These are phyloP conservation scores for Phengaris alcon DNA, from an alignment of 2,888 invertebrate genomes.

Conservation along the genomic window DNA sequence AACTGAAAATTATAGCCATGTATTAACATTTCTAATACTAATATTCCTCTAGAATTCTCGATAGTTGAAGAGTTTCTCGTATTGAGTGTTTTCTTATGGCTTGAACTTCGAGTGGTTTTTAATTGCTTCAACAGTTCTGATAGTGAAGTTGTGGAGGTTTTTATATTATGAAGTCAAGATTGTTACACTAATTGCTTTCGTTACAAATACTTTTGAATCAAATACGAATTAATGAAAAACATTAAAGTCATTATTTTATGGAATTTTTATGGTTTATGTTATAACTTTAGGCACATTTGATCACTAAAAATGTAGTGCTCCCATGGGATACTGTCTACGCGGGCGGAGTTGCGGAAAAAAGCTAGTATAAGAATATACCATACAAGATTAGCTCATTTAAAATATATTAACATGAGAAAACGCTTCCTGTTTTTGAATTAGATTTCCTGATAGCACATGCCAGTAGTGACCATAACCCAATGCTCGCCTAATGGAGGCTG, in stretches of 20 bases:
- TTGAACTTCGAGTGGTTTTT: slow-evolving; percentile 28
- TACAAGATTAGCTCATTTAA: too few relatives aligned
- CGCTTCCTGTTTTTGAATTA: too few relatives aligned
- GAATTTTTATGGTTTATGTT: not conserved
- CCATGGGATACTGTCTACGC: too few relatives aligned
- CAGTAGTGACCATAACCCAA: slow-evolving; percentile 18
- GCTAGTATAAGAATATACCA: too few relatives aligned
- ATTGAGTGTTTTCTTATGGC: slow-evolving; percentile 21
- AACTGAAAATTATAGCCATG: too few relatives aligned
- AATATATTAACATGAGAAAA: too few relatives aligned
- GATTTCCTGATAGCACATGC: too few relatives aligned
- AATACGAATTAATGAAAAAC: not conserved
- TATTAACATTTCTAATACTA: not conserved
- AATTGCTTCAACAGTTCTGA: slow-evolving; percentile 27
- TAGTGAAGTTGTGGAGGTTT: slow-evolving; percentile 2
- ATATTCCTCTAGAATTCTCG: slow-evolving; percentile 5
- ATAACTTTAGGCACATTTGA: too few relatives aligned
- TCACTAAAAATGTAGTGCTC: too few relatives aligned
- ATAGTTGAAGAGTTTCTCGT: slow-evolving; percentile 3
- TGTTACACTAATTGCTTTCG: slow-evolving; percentile 5
- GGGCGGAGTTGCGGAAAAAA: too few relatives aligned
- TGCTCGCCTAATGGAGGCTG: slow-evolving; percentile 31
- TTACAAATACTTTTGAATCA: not conserved
- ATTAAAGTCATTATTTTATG: not conserved
- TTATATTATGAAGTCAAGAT: not conserved